Conservation (phyloP, 2,113 vertebrate genomes). For the Dipodomys stephensi region DNA sequence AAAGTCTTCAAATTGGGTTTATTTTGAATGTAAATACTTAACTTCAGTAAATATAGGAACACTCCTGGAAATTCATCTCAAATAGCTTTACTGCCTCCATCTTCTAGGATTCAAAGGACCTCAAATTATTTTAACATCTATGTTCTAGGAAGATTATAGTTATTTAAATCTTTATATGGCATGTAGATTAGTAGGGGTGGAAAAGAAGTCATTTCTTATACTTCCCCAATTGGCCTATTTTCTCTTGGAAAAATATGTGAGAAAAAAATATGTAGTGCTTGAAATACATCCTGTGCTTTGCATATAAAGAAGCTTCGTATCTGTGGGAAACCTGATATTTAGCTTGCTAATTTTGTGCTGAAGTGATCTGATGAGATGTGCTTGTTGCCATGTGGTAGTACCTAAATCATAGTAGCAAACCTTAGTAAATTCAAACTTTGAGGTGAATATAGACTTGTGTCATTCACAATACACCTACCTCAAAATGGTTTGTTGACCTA, state of each 20-base stretch:
- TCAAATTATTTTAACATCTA: neutral
- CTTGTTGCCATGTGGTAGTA: neutral
- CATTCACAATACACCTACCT: neutral
- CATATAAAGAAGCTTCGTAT: neutral
- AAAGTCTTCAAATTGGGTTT: neutral
- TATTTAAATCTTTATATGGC: neutral
- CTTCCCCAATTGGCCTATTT: neutral
- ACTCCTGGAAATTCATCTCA: neutral
- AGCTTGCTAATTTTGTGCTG: neutral
- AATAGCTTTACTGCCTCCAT: neutral
- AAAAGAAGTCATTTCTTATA: neutral
- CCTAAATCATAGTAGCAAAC: neutral
- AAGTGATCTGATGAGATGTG: neutral
- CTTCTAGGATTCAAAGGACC: neutral
- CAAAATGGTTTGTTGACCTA: neutral
- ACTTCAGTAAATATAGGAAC: neutral
- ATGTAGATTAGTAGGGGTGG: neutral
- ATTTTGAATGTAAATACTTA: neutral
- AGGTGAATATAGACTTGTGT: neutral
- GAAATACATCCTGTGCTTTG: neutral
- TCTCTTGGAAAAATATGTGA: constrained; percentile 7
- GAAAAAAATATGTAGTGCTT: neutral
- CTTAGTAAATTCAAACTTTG: neutral
- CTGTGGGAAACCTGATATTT: neutral
- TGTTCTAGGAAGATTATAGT: neutral